Evolutionary conservation across 2,888 invertebrate species (phyloP), one percentile per base, ranked within the genome.

Genomic region (Liodrosophila aerea): DNA sequence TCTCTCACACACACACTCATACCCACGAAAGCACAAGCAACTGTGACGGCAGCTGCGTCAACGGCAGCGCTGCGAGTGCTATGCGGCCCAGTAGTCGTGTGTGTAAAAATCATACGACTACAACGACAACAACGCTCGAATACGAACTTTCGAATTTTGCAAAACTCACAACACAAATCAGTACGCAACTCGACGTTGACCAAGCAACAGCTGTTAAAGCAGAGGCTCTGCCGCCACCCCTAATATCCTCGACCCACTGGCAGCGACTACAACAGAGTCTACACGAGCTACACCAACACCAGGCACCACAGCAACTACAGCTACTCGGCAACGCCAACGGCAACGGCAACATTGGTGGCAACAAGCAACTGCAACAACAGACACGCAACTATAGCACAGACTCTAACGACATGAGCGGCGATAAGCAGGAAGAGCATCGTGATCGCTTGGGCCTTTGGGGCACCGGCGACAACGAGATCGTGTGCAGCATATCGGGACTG

Each of bases 121-220:
- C 87, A 71, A 80, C 87, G 73, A 78, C 84, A 71, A 87, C 88
- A 69, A 88, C 88, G 65, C 85, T 89, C 76, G 88, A 88, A 85
- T 88, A 87, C 87, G 87, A 88, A 85, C 87, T 89, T 83, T 86
- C 89, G 80, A 87, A 88, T 82, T 87, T 73, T 78, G 87, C 84
- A 83, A 88, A 83, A 83, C 85, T 85, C 63, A 85, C 76, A 76
- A 83, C 85, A 68, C 60, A 80, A 89, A 82, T 89, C 84, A 89
- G 87, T 88, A 87, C 87, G 60, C 85, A 83, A 85, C 86, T 83
- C 73, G 73, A 84, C 78, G 82, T 80, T 72, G 84, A 82, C 72
- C 76, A 76, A 50, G 68, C 64, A 83, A 40, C 64, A 44, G 30
- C 64, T 54, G 36, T 30, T 36, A 11, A 30, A 33, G 51, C 31